Evolutionary conservation across 2,888 invertebrate species (phyloP), one percentile per base, ranked within the genome.

Genomic region (Esperia sulphurella): DNA sequence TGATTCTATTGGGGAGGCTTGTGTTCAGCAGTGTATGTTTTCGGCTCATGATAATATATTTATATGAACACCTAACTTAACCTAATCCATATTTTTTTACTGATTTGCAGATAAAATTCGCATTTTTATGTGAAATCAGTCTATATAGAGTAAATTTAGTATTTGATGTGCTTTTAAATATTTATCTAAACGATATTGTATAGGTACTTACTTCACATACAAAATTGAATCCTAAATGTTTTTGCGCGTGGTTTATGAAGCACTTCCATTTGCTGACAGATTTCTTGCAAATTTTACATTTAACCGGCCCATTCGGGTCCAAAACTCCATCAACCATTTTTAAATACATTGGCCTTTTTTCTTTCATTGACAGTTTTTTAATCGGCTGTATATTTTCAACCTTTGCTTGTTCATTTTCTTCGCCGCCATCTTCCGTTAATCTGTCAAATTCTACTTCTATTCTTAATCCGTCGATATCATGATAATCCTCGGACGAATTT

Each of bases 221-320:
- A 50, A 58, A 63, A 41, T 68, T 64, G 12, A 68, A 70, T n/a
- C 71, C 71, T n/a, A 71, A 58, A 55, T 71, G 71, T 12, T 62
- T 38, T 50, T 69, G 63, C 0, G 58, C 69, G 13, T 71, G 71
- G 29, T 54, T 64, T 0, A 63, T 51, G 35, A 72, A 72, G n/a
- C 65, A 66, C 0, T 58, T 45, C 71, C 71, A 72, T 43, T 58
- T 66, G 14, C 62, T 59, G 0, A 71, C 52, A 0, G 55, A 46
- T 38, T 57, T 66, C 37, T 64, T 61, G 46, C 71, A 72, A 29
- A 67, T 38, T 45, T 62, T 71, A 46, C 70, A 70, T 31, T 55
- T 67, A 0, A 72, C 53, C 0, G 69, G 67, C 0, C 61, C 62
- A 0, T 52, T 55, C 0, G 59, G 55, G n/a, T 61, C 50, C 0